A percentile compares a stretch with the other conserved stretches of the same genome.
Conservation (phyloP, 2,888 invertebrate species). For the Apamea sordens region DNA sequence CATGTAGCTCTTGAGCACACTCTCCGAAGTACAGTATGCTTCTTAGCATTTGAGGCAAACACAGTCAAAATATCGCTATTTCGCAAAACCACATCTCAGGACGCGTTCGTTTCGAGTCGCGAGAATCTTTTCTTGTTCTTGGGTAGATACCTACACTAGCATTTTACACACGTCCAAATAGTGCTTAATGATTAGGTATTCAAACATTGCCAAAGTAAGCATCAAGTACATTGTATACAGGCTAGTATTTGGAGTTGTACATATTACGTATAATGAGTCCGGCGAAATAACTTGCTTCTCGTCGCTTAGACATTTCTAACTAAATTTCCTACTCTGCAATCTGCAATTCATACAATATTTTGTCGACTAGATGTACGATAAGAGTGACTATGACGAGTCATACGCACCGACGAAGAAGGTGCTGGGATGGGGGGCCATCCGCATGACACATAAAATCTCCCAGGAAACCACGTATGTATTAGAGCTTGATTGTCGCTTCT, state of each 20-base stretch:
- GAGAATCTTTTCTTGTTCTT: not conserved
- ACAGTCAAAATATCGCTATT: not conserved
- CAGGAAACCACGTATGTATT: slow-evolving; percentile 60
- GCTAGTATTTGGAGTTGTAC: not conserved
- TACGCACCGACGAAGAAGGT: slow-evolving; percentile 59
- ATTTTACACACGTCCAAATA: not conserved
- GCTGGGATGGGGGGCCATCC: slow-evolving; percentile 62
- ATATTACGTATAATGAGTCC: not conserved
- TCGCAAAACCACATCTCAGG: not conserved
- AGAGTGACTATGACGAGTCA: slow-evolving; percentile 67
- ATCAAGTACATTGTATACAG: not conserved
- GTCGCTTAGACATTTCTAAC: not conserved
- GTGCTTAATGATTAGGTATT: not conserved
- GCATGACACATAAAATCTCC: slow-evolving; percentile 63
- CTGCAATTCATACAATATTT: not conserved
- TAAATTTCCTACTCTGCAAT: not conserved
- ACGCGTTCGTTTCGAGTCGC: not conserved
- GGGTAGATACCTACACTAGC: not conserved
- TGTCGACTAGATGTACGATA: slow-evolving; percentile 48
- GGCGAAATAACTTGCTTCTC: not conserved
- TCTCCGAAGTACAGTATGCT: no score
- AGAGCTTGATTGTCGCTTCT: not conserved
- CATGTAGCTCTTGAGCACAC: no score
- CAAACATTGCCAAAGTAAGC: not conserved
- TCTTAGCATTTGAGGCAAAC: not conserved